Evolutionary conservation across 2,113 vertebrate species (phyloP).

Genomic region (Brienomyrus brachyistius): DNA sequence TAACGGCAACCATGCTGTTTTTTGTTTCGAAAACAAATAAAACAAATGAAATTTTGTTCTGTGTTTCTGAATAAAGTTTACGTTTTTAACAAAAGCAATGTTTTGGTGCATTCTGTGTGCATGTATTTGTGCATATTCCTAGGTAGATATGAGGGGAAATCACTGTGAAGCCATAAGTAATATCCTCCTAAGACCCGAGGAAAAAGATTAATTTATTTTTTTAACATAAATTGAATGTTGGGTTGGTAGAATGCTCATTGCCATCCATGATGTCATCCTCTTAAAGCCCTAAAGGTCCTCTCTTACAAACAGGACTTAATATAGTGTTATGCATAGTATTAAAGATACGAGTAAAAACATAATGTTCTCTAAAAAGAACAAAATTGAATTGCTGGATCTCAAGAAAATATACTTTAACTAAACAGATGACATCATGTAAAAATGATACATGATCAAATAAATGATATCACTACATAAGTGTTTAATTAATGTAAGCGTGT

Average conservation of each 20-base stretch:
- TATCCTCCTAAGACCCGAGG: neutral
- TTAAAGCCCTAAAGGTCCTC: neutral
- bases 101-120: neutral
- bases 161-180: neutral
- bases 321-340: neutral
- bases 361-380: neutral
- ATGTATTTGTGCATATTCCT: neutral
- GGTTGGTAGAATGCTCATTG: neutral
- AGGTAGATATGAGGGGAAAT: neutral
- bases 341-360: neutral
- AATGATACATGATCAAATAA: neutral
- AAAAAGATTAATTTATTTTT: neutral
- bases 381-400: neutral
- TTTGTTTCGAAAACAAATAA: neutral
- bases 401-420: neutral
- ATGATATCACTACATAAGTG: neutral
- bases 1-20: neutral
- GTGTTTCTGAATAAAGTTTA: constrained; percentile 12
- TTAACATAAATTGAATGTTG: neutral
- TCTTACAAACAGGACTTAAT: neutral
- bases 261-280: neutral
- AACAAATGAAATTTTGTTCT: neutral
- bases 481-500: neutral
- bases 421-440: neutral
- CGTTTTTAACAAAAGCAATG: neutral